Evolutionary conservation across 2,797 vertebrate species (phyloP).

Genomic region (Adelosebastes latens): DNA sequence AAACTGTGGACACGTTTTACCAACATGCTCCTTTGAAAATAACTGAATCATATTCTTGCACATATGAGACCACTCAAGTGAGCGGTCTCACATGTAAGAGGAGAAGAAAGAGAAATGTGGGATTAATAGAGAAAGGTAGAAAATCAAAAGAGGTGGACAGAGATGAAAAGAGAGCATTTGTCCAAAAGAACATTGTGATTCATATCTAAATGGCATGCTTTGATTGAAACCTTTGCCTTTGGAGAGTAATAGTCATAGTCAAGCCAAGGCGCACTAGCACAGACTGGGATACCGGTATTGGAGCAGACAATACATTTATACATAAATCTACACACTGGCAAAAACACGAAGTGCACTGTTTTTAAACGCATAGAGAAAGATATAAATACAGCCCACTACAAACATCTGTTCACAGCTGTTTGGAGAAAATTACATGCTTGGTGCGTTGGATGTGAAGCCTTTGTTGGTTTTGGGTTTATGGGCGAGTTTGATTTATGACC

Average conservation of each 20-base stretch:
- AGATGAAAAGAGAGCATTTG: slow-evolving; percentile 18
- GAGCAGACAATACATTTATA: background rate
- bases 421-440: slow-evolving; percentile 37
- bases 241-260: background rate
- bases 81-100: background rate
- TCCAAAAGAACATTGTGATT: background rate
- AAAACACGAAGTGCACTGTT: slow-evolving; percentile 1
- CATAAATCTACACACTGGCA: background rate
- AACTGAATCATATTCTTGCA: background rate
- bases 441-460: slow-evolving; percentile 23
- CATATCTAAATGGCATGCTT: background rate
- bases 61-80: slow-evolving; percentile 32
- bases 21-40: background rate
- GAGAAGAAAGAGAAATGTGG: slow-evolving; percentile 20
- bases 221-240: background rate
- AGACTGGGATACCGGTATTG: background rate
- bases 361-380: background rate
- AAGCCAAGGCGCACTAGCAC: background rate
- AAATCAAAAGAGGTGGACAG: slow-evolving; percentile 22
- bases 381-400: background rate
- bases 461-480: slow-evolving; percentile 24
- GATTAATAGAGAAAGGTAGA: slow-evolving; percentile 14
- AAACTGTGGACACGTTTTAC: background rate
- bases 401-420: slow-evolving; percentile 51
- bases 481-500: slow-evolving; percentile 47